phyloP scores from a whole-genome alignment of 2,888 invertebrate genomes.

The Bombylius major region DNA sequence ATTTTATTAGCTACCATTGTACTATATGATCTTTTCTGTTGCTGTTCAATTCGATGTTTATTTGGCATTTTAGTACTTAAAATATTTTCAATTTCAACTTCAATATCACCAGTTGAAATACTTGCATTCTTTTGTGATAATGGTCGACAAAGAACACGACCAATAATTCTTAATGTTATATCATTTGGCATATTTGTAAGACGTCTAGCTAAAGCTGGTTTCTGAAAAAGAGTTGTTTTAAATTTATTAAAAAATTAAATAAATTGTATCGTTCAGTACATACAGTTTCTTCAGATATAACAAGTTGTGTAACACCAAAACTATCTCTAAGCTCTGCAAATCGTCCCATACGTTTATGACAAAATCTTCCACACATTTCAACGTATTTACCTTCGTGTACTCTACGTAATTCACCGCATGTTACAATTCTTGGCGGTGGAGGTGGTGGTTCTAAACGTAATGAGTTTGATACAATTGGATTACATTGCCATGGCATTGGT shows the following conservation, averaged over 20 bases:
- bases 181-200: conserved; percentile 36
- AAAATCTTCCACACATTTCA: conserved; percentile 48
- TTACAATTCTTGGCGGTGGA: conserved; percentile 31
- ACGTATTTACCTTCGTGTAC: conserved; percentile 43
- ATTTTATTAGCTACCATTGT: conserved; percentile 27
- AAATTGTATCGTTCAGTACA: neutral
- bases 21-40: conserved; percentile 31
- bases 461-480: neutral
- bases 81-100: conserved; percentile 35
- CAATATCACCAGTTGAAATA: conserved; percentile 36
- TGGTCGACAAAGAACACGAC: conserved; percentile 31
- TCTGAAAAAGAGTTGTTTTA: conserved; percentile 17
- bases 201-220: conserved; percentile 32
- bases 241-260: neutral
- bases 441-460: conserved; percentile 33
- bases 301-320: conserved; percentile 47
- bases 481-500: neutral
- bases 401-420: conserved; percentile 46
- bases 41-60: neutral
- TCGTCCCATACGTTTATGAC: conserved; percentile 42
- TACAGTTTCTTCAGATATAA: conserved; percentile 32
- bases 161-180: conserved; percentile 33
- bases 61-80: conserved; percentile 22
- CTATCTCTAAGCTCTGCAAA: conserved; percentile 51
- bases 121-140: conserved; percentile 32